Evolutionary conservation across 2,888 invertebrate genomes (phyloP), one percentile per base, ranked within the genome.

Genomic region (Cryptus armator): DNA sequence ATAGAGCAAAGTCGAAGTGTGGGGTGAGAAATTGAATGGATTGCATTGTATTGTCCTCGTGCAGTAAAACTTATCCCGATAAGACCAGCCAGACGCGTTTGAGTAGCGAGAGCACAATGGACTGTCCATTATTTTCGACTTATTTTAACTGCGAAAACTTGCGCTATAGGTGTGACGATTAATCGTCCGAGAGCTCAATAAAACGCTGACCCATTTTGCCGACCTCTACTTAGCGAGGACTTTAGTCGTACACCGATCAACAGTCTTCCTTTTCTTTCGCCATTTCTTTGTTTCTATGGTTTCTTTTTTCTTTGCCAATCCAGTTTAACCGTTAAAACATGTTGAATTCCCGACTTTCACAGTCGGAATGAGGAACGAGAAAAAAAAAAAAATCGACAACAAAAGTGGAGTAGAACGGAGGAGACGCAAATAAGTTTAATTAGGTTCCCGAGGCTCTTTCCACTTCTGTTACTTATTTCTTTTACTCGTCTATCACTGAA

Each of bases 371-470:
- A 53, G 53, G 6, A 37, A 37, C 37, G 37, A 59, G 3, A n/a
- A 37, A 74, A 68, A 2, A n/a, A 37, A 74, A 68, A n/a, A 62
- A 37, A 74, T 68, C 46, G 70, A 64, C 78, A 24, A 10, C 48
- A 64, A 29, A 16, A 59, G 48, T 67, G 46, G 48, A 74, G 68
- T 16, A 43, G 67, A 29, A 14, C 24, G 68, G 46, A 37, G 29
- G 37, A 44, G 46, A 64, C 10, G 24, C 74, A 32, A 74, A 77
- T 78, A 81, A 83, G 70, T 81, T 78, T 81, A 81, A 78, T 76
- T 72, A 81, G 81, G 80, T 81, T 75, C 70, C 77, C 51, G 77
- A 78, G 78, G 37, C 68, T 71, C 74, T 43, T 56, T 67, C 43
- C 29, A 72, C 74, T 71, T 59, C 62, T 37, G 68, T 74, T 78